Conservation (phyloP, 2,888 invertebrate genomes). For the Lampropteryx suffumata region DNA sequence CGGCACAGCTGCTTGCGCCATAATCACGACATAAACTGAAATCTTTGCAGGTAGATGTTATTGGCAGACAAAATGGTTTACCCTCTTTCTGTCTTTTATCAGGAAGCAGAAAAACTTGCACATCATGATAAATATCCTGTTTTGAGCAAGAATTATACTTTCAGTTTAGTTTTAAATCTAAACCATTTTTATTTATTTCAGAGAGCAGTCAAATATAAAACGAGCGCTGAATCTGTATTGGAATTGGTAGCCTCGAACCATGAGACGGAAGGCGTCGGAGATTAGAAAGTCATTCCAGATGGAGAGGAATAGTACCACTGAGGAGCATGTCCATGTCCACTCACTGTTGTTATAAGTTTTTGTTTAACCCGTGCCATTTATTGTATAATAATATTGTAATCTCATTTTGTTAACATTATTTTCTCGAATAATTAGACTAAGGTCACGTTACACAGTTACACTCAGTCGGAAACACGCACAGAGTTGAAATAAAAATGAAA, state of each 20-base stretch:
- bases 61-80: too few species aligned
- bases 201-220: slow-evolving; percentile 73
- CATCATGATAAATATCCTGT: too few species aligned
- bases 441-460: slow-evolving; percentile 27
- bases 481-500: slow-evolving; percentile 51
- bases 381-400: slow-evolving; percentile 45
- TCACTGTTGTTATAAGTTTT: slow-evolving; percentile 49
- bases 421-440: slow-evolving; percentile 42
- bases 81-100: too few species aligned
- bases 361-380: slow-evolving; percentile 67
- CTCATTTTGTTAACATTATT: slow-evolving; percentile 49
- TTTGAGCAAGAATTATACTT: too few species aligned
- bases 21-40: too few species aligned
- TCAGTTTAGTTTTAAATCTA: neutral
- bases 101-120: too few species aligned
- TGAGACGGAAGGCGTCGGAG: slow-evolving; percentile 26
- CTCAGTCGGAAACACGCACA: slow-evolving; percentile 39
- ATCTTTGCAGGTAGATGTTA: too few species aligned
- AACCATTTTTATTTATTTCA: slow-evolving; percentile 43
- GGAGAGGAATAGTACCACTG: slow-evolving; percentile 40
- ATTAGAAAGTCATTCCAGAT: slow-evolving; percentile 42
- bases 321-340: slow-evolving; percentile 47
- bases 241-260: slow-evolving; percentile 15
- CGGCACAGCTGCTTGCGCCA: too few species aligned
- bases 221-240: slow-evolving; percentile 34